Base-by-base conservation (phyloP, 2,888 invertebrate species). In the Drosophila cyrtoloma region DNA sequence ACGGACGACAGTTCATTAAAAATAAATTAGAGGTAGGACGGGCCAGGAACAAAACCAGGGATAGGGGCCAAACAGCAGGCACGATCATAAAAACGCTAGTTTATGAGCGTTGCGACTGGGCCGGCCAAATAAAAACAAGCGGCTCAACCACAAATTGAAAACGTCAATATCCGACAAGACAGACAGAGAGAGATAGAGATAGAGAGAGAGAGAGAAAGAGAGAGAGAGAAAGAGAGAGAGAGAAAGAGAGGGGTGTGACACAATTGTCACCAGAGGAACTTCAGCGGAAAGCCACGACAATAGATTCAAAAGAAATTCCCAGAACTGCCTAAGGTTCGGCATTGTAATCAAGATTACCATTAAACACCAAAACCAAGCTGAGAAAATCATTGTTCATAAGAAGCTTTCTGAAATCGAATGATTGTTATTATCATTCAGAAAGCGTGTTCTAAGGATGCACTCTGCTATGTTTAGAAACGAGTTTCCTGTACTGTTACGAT, bases 1-100 rank as follows among this genome's bases (percentile, higher is more conserved):
- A 68, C 70, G 59, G 73, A 64, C 72, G 76, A 82, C 77, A 79
- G 79, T 81, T 82, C 81, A 81, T 81, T 81, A 81, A 81, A 81
- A 81, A 61, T 68, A 82, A 79, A 81, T 82, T 82, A 82, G 80
- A 70, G 64, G 32, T n/a, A 56, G 33, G 30, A 47, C 26, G 30
- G 32, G 30, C n/a, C 39, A 42, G 53, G 42, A 19, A 50, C 30
- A 14, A 33, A 26, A 22, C 19, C 22, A 32, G 26, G 26, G 32
- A 42, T n/a, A 52, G 37, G 26, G 16, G 26, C 26, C 47, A 16
- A 16, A 26, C 26, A 37, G 51, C 39, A 44, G 67, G 32, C 51
- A 58, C 53, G 47, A 53, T 73, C 73, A 55, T 67, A 71, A 74
- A 74, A 65, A 44, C 69, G 64, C 51, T 64, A 66, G 57, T 52